phyloP scores from a whole-genome alignment of 1,140 invertebrate genomes.

The Portunus trituberculatus region DNA sequence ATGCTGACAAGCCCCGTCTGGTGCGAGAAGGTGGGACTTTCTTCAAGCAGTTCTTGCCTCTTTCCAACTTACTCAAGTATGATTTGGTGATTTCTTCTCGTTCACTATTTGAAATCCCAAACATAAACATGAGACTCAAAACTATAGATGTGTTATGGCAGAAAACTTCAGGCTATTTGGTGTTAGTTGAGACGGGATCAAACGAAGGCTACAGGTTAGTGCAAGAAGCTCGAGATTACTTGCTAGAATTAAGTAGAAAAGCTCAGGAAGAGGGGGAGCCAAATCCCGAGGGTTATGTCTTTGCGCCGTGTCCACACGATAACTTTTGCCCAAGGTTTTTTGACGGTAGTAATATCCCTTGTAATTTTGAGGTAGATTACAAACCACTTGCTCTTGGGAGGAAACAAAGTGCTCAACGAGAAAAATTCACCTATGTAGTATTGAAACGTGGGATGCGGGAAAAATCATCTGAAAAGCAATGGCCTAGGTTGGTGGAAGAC shows the following conservation, averaged over 20 bases:
- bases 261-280: conserved; percentile 31
- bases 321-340: conserved; percentile 86
- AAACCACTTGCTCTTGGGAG: conserved; percentile 82
- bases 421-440: conserved; percentile 88
- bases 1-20: conserved; percentile 81
- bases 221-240: conserved; percentile 81
- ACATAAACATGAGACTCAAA: conserved; percentile 85
- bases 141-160: conserved; percentile 90
- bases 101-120: conserved; percentile 90
- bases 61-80: conserved; percentile 86
- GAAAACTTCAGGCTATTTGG: conserved; percentile 88
- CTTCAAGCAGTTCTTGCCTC: conserved; percentile 90
- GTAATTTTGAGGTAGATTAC: conserved; percentile 88
- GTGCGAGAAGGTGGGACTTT: conserved; percentile 84
- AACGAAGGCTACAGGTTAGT: conserved; percentile 86
- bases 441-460: conserved; percentile 87
- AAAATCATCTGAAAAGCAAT: conserved; percentile 82
- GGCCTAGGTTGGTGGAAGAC: conserved; percentile 89
- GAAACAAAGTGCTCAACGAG: conserved; percentile 80
- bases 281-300: conserved; percentile 58
- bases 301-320: conserved; percentile 87
- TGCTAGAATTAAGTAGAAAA: conserved; percentile 78
- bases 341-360: conserved; percentile 84
- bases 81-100: conserved; percentile 91
- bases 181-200: conserved; percentile 92